Evolutionary conservation across 2,113 vertebrate species (phyloP), one percentile per base, ranked within the genome.

Genomic region (Propithecus coquereli): DNA sequence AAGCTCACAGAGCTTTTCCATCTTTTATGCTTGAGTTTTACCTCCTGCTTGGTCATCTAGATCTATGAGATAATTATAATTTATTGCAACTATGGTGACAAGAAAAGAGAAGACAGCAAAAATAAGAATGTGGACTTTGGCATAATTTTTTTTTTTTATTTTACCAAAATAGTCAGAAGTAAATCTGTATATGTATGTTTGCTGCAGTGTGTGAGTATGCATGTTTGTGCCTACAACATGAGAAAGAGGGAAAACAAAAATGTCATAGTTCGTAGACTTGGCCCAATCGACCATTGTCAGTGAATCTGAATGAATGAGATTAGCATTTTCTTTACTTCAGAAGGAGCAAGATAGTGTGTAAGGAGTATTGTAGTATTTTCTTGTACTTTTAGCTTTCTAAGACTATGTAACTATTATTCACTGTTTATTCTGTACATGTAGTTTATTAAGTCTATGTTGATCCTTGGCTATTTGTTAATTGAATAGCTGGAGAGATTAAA

Each of bases 221-320:
- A 11, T 1, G 20, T 20, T 10, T 17, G 22, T 30, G 12, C 6
- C 14, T 8, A 3, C 2, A 37, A 6, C 6, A 8, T 45, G 12
- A 45, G 2, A 71, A n/a, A 92, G 45, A 85, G 2, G 9, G 16
- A 59, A 87, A 4, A 30, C 3, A 63, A 54, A 25, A 40, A 10
- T 47, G 37, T 32, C 13, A 40, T 27, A 22, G 5, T 65, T 79
- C 1, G 23, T 47, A 71, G 63, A 54, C 2, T 80, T 65, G 8
- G 5, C 22, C 18, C 25, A 52, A 1, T 54, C n/a, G 54, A 12
- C 25, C 37, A 54, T 23, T 76, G 20, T 65, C 40, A 14, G 0
- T 66, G 34, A 77, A 20, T 40, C 20, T 77, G 20, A 93, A 5
- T 71, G 12, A 20, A 0, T 61, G n/a, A 50, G 16, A 45, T 84